These are phyloP conservation scores for Mesorhabditis belari DNA, from an alignment of 2,888 invertebrate species.

Conservation along the genomic window DNA sequence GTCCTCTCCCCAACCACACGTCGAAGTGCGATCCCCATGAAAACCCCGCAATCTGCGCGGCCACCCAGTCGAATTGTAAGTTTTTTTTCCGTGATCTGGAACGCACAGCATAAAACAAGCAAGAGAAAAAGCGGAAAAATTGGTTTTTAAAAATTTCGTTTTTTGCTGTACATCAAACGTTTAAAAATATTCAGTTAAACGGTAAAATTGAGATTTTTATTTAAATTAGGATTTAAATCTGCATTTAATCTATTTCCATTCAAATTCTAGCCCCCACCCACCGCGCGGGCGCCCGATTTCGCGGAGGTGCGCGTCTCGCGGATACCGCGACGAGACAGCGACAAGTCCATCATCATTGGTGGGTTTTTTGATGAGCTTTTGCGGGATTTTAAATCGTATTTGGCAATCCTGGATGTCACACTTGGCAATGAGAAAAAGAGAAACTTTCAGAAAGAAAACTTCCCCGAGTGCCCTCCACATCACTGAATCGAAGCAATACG, in stretches of 20 bases:
- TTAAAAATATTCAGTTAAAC: too few species aligned
- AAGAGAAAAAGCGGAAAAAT: too few species aligned
- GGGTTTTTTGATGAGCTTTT: neutral
- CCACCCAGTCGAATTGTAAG: neutral
- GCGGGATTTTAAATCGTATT: too few species aligned
- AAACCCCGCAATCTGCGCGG: neutral
- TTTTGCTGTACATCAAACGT: too few species aligned
- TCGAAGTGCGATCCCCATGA: neutral
- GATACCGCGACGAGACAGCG: slow-evolving; percentile 32
- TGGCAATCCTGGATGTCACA: too few species aligned
- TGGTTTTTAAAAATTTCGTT: too few species aligned
- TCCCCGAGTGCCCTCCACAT: neutral
- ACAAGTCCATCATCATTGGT: slow-evolving; percentile 16
- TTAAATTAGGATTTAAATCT: too few species aligned
- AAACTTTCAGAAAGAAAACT: neutral
- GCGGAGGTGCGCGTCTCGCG: slow-evolving; percentile 31
- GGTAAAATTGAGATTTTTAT: too few species aligned
- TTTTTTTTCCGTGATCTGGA: neutral
- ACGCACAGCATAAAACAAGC: too few species aligned
- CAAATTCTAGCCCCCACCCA: slow-evolving; percentile 3
- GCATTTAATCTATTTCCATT: neutral
- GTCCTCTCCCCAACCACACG: neutral
- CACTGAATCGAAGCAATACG: neutral
- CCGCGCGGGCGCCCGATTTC: slow-evolving; percentile 25
- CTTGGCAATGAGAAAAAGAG: neutral